These are phyloP conservation scores for Bungarus multicinctus DNA, from an alignment of 2,113 vertebrate genomes.

Conservation along the genomic window DNA sequence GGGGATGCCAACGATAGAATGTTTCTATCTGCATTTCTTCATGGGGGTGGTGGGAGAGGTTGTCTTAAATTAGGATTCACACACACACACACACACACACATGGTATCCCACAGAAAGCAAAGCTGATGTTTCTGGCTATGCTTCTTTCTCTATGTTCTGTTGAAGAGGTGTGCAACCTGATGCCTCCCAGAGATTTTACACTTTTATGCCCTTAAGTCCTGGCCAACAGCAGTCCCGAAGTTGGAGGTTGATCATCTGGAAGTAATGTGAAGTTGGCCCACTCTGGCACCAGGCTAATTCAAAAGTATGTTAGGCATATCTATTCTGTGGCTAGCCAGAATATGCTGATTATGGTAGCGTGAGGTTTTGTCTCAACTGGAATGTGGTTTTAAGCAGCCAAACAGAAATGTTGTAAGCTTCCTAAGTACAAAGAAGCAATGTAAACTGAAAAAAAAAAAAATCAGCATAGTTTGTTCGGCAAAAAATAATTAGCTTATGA, in stretches of 20 bases:
- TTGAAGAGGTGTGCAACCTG: background rate
- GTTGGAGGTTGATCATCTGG: background rate
- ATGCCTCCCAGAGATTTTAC: background rate
- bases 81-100: no score
- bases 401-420: background rate
- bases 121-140: background rate
- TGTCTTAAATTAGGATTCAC: background rate
- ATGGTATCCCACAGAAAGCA: background rate
- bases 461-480: conserved; percentile 32
- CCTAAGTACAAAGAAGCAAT: conserved; percentile 38
- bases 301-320: background rate
- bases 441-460: background rate
- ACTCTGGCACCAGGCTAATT: background rate
- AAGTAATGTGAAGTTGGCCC: background rate
- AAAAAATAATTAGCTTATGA: conserved; percentile 34
- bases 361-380: background rate
- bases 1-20: no score
- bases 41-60: background rate
- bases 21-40: background rate
- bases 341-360: background rate
- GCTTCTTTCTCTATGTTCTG: background rate
- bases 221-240: background rate
- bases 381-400: background rate
- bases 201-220: background rate
- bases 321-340: background rate